Evolutionary conservation across 1,140 invertebrate genomes (phyloP).

Genomic region (Drosophila triauraria): DNA sequence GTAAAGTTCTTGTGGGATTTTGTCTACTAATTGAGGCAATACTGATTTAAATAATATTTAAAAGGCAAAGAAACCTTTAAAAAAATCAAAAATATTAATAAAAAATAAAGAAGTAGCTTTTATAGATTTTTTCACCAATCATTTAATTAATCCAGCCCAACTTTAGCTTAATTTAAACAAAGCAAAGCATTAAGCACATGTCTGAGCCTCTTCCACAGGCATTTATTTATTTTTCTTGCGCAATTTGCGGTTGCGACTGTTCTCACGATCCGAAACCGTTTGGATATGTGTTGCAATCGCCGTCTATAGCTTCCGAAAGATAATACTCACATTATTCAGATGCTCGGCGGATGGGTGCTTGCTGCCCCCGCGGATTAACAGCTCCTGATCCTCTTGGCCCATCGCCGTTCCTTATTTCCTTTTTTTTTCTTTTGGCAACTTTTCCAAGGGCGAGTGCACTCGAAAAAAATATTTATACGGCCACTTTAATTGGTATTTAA

Average conservation of each 20-base stretch:
- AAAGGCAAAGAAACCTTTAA: no score
- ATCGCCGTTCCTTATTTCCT: constrained; percentile 29
- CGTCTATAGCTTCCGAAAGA: constrained; percentile 1
- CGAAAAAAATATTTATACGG: constrained; percentile 15
- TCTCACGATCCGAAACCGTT: constrained; percentile 58
- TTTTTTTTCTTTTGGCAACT: neutral
- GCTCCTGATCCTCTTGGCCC: constrained; percentile 83
- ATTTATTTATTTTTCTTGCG: constrained; percentile 14
- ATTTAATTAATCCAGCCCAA: no score
- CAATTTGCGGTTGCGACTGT: constrained; percentile 41
- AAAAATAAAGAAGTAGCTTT: no score
- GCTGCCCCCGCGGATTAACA: constrained; percentile 73
- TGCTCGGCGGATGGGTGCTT: constrained; percentile 77
- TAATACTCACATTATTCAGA: constrained; percentile 68
- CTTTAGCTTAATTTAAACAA: neutral
- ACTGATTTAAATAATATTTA: no score
- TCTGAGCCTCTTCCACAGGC: neutral
- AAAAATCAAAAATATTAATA: no score
- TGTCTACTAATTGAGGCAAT: no score
- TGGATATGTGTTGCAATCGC: constrained; percentile 26
- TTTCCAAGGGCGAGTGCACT: constrained; percentile 10
- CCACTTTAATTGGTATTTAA: constrained; percentile 6
- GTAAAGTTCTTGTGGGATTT: no score
- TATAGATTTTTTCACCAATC: no score
- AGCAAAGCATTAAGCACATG: neutral